Evolutionary conservation across 2,888 invertebrate species (phyloP), one percentile per base, ranked within the genome.

Genomic region (Microplitis deprimator): DNA sequence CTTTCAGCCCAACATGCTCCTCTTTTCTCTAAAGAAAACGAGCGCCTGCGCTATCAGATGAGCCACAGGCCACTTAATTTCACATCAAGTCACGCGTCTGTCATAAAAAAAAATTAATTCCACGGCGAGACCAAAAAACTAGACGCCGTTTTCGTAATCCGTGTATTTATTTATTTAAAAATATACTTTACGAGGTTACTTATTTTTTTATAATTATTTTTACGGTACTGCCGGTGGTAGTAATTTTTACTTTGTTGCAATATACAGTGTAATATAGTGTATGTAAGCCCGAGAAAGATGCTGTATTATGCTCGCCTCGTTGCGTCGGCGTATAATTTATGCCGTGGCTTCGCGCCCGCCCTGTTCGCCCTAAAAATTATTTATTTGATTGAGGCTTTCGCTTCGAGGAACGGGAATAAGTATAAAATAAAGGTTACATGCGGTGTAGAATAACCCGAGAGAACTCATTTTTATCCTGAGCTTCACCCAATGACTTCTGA

Each of bases 251-350:
- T 50, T 10, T 50, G 13, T 50, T 50, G 3, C 10, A 50, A 41
- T 68, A 29, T 29, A 29, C 29, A 50, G 50, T 50, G 50, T 10
- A 50, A 50, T 50, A 50, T 50, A 50, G 50, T 50, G 50, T 50
- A 62, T 62, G 16, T 16, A 62, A 62, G 16, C 62, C 62, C 20
- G 62, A 77, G 77, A 62, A 77, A 77, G 69, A 73, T 20, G 62
- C 29, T 29, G 40, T 67, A 71, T 77, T 74, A 50, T 40, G 74
- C 77, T 79, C 76, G 75, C 75, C 81, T 82, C 79, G 80, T 80
- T 83, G 83, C 83, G 83, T 84, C 83, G 84, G 85, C 83, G 85
- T 84, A 85, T 87, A 87, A 87, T 87, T 87, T 87, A 87, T 87
- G 86, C 81, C 81, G 79, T 81, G 82, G 82, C 81, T 81, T 77